Percentiles rank a stretch among this genome's conserved stretches.
These are phyloP conservation scores for Heliornis fulica DNA, from an alignment of 2,113 vertebrate genomes.

Conservation along the genomic window DNA sequence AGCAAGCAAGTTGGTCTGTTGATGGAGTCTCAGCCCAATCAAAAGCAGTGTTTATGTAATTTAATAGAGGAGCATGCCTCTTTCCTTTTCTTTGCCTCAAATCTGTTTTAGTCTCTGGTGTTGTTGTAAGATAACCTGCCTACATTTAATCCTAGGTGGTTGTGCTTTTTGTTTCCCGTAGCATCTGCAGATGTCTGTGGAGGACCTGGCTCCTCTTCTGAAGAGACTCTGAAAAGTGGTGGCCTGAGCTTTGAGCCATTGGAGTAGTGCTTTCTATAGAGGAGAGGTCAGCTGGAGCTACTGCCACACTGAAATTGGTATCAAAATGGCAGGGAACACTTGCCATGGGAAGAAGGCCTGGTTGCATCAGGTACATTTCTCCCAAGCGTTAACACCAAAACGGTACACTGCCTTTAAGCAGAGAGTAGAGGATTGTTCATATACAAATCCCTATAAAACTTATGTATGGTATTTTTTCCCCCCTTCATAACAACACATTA, in stretches of 20 bases:
- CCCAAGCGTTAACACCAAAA: not conserved
- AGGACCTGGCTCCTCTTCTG: not conserved
- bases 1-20: constrained; percentile 21
- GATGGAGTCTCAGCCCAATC: constrained; percentile 40
- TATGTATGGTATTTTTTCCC: not conserved
- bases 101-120: not conserved
- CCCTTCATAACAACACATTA: not conserved
- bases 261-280: not conserved
- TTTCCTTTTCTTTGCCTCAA: not conserved
- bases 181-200: not conserved
- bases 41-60: constrained; percentile 1
- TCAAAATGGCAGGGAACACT: not conserved
- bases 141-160: not conserved
- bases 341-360: not conserved
- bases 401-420: not conserved
- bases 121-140: not conserved
- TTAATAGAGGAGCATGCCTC: not conserved
- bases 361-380: not conserved
- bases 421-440: not conserved
- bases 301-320: not conserved
- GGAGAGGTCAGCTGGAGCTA: not conserved
- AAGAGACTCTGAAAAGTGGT: not conserved
- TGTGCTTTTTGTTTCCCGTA: not conserved
- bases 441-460: not conserved
- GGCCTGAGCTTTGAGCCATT: not conserved